Evolutionary conservation across 2,113 vertebrate genomes (phyloP), one percentile per base, ranked within the genome.

Genomic region (Phocoena sinus): DNA sequence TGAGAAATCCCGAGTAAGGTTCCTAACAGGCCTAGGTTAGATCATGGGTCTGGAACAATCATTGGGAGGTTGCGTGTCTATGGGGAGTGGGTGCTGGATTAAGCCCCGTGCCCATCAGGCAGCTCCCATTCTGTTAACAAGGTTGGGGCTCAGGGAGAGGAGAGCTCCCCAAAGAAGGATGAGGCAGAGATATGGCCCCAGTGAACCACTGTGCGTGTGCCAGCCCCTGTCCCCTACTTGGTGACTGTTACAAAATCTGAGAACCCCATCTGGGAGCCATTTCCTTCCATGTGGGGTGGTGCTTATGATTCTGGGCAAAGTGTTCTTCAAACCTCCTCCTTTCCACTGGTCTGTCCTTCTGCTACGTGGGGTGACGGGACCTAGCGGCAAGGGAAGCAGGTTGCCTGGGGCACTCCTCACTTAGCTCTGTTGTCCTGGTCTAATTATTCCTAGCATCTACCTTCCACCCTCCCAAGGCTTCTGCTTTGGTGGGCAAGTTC

Each of bases 301-400:
- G 11, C 11, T 13, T 44, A 12, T 31, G 26, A 47, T 26, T 62
- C 60, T 38, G 4, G 14, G 56, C 20, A 1, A 13, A 53, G 50
- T 8, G 15, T 10, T 31, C 38, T 56, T 15, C 5, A 10, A 33
- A 8, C 5, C 4, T 3, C 1, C 18, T 31, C 28, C 9, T 0
- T 18, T 60, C 60, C 7, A 15, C 62, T 58, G 60, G 2, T 56
- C 12, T 63, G 25, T 14, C 4, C 26, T 44, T 83, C 56, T 12
- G 20, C 50, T 11, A 18, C 0, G 1, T 0, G 36, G 44, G 15
- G 9, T 0, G 0, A 8, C 8, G 44, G 4, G 58, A 6, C 8
- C 28, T 65, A 62, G n/a, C 0, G 0, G 3, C n/a, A 47, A 4
- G 38, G 14, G 17, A 31, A 11, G 6, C 56, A 6, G 18, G 6